phyloP scores from a whole-genome alignment of 2,797 vertebrate species.

The Valencia hispanica region DNA sequence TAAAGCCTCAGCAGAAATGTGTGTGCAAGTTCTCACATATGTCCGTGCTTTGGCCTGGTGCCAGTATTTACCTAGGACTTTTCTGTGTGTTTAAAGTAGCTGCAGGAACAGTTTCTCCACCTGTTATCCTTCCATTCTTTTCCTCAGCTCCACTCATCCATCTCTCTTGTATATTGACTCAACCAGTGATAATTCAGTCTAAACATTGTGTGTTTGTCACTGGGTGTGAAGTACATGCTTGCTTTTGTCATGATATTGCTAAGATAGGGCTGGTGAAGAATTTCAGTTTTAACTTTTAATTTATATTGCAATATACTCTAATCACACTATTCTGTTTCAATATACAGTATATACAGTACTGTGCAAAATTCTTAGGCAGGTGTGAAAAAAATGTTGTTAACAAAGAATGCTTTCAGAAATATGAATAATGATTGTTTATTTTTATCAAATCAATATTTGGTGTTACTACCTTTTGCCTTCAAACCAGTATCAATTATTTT shows the following conservation, averaged over 20 bases:
- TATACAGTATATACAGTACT: too few species aligned
- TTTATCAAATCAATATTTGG: too few species aligned
- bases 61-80: constrained; percentile 66
- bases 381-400: too few species aligned
- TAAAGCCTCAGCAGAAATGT: constrained; percentile 18
- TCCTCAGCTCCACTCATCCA: constrained; percentile 31
- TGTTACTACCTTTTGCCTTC: too few species aligned
- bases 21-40: constrained; percentile 19
- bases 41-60: constrained; percentile 54
- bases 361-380: too few species aligned
- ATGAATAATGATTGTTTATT: too few species aligned
- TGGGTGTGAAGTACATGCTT: constrained; percentile 42
- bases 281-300: too few species aligned
- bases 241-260: constrained; percentile 49
- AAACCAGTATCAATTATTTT: too few species aligned
- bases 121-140: constrained; percentile 64
- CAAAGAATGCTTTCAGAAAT: too few species aligned
- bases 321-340: background rate
- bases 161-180: constrained; percentile 52
- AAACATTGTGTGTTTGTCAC: constrained; percentile 7
- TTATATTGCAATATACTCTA: constrained; percentile 2
- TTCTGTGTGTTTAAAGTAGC: constrained; percentile 55
- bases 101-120: constrained; percentile 59
- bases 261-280: constrained; percentile 32
- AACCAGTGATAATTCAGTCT: constrained; percentile 49